Evolutionary conservation across 2,888 invertebrate genomes (phyloP).

Genomic region (Apoda limacodes): DNA sequence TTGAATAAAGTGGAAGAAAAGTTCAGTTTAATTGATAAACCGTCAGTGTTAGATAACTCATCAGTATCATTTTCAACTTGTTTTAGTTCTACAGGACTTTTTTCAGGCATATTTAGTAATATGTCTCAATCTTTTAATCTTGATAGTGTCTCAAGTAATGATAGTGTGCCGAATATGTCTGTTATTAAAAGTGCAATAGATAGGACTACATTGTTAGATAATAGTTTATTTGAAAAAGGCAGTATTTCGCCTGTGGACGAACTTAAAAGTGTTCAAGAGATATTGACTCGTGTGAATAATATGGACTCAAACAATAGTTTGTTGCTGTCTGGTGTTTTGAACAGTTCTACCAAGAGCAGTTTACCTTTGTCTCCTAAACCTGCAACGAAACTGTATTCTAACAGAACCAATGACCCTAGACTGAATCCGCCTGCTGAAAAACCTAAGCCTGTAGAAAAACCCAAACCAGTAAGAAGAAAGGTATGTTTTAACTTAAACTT

Average conservation of each 20-base stretch:
- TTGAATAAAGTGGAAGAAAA: constrained; percentile 28
- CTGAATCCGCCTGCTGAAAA: constrained; percentile 54
- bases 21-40: constrained; percentile 25
- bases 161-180: constrained; percentile 56
- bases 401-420: constrained; percentile 21
- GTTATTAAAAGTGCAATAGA: constrained; percentile 65
- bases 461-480: constrained; percentile 65
- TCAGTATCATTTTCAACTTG: constrained; percentile 31
- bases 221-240: constrained; percentile 52
- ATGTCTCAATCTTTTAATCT: constrained; percentile 36
- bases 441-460: constrained; percentile 57
- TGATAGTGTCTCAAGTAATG: constrained; percentile 40
- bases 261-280: constrained; percentile 58
- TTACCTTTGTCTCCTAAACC: constrained; percentile 26
- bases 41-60: constrained; percentile 6
- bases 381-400: constrained; percentile 30
- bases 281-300: constrained; percentile 60
- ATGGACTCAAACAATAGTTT: constrained; percentile 67
- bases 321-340: constrained; percentile 56
- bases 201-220: constrained; percentile 59
- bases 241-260: constrained; percentile 51
- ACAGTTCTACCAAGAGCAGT: constrained; percentile 33
- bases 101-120: constrained; percentile 57
- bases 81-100: constrained; percentile 52
- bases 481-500: constrained; percentile 28